Evolutionary conservation across 1,140 invertebrate genomes (phyloP), one percentile per base, ranked within the genome.

Genomic region (Chionoecetes opilio): DNA sequence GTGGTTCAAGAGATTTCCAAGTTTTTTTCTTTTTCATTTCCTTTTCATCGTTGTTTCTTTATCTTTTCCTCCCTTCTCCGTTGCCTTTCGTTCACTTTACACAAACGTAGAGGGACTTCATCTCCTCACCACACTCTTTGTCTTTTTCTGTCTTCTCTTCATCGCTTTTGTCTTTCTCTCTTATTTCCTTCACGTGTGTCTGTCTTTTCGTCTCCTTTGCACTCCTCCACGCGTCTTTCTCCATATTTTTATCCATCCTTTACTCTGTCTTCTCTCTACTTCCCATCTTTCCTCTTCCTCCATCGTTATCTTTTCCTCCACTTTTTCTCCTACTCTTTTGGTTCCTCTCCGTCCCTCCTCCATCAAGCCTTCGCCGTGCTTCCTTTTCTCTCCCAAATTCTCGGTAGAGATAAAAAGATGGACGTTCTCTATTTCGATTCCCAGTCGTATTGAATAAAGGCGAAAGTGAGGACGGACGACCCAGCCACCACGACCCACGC

Each of bases 381-480:
- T 75, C 63, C n/a, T 75, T 75, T 75, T 75, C n/a, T 75, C 63
- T 75, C 63, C 63, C 21, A n/a, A 75, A 75, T 75, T 75, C 63
- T 75, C 63, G 63, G 21, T 3, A 17, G n/a, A 75, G 63, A 75
- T 75, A 75, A 75, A 75, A 75, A 26, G 63, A 75, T 75, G 63
- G 63, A 75, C 63, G 21, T 75, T 75, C 63, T 75, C 63, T 75
- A 75, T 75, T 75, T 75, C 63, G 63, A 75, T 75, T 75, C 63
- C 63, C 63, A 75, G 63, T 75, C 63, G 63, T 75, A 75, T 75
- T 75, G 63, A 75, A 75, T 75, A 75, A 75, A 75, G 63, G 63
- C 63, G 63, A 75, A 26, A 75, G 63, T 75, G 63, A 75, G 63
- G 63, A 75, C 63, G 63, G n/a, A 75, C 63, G 63, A n/a, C 63